Conservation (phyloP, 2,888 invertebrate species). For the Drosophila kokeensis region DNA sequence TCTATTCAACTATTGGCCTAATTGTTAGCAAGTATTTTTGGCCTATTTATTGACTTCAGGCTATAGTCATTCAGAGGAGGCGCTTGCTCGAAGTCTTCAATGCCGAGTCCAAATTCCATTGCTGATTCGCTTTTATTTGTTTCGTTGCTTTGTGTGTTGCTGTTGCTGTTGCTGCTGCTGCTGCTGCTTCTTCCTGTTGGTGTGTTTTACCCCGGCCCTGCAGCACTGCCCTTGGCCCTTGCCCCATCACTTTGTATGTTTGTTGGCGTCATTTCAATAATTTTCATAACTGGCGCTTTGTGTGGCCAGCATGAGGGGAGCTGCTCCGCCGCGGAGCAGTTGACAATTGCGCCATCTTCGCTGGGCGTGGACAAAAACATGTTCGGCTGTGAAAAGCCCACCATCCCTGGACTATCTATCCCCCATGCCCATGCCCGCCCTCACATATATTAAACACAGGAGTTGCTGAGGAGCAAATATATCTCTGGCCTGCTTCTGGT, state of each 20-base stretch:
- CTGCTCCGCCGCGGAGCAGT: constrained; percentile 42
- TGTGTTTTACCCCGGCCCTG: constrained; percentile 32
- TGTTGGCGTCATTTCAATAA: constrained; percentile 77
- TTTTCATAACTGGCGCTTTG: constrained; percentile 76
- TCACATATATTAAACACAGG: constrained; percentile 48
- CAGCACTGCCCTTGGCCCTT: neutral
- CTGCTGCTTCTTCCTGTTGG: constrained; percentile 15
- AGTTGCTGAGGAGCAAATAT: constrained; percentile 42
- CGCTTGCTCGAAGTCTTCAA: constrained; percentile 34
- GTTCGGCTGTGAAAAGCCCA: constrained; percentile 55
- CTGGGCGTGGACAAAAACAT: constrained; percentile 74
- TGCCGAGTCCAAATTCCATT: constrained; percentile 30
- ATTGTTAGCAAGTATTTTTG: neutral
- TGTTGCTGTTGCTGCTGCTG: constrained; percentile 41
- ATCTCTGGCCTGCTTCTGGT: constrained; percentile 65
- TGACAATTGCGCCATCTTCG: constrained; percentile 65
- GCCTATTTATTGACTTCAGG: neutral
- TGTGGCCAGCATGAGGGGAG: constrained; percentile 26
- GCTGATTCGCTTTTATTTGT: constrained; percentile 67
- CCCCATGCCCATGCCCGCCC: neutral
- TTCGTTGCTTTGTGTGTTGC: constrained; percentile 58
- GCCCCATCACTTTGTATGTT: constrained; percentile 47
- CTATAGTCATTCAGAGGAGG: constrained; percentile 14
- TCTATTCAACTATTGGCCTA: neutral
- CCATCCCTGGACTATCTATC: constrained; percentile 11